Base-by-base conservation (phyloP, 2,888 invertebrate species). In the Hypomecis atomaria region DNA sequence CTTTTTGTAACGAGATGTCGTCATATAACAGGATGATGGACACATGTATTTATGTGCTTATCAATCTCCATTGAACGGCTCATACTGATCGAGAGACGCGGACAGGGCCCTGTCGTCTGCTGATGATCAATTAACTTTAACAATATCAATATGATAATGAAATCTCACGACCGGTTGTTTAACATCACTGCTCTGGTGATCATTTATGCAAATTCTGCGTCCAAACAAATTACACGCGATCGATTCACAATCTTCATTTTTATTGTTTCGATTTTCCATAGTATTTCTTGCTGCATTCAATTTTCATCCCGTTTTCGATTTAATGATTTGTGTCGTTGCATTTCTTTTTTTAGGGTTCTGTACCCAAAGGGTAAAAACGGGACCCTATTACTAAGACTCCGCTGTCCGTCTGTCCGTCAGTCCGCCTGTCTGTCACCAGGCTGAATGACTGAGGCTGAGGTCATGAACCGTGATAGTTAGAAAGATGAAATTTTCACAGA, bases 101-200 rank as follows among this genome's bases (percentile, higher is more conserved):
- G 73, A 74, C 77, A 71, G 68, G 59, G 71, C 66, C 66, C 66
- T 60, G 65, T 60, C 65, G 45, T 61, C 67, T 62, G 66, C 66
- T 65, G 67, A 69, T 73, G 73, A 81, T 79, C 76, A 79, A 82
- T 82, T 78, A 74, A 76, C 78, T 76, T 73, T 66, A 75, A 76
- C 78, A 76, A 71, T 73, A 81, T 78, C 68, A 77, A 74, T 80
- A 82, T 83, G 78, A 66, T 81, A 81, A 85, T 84, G 71, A 71
- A 79, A 78, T 77, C 74, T 74, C 74, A 74, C 55, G 65, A 74
- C 72, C 66, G 66, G 71, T 73, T 68, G 53, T 67, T 56, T 36
- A 48, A 56, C 47, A 56, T 62, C 61, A 66, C 56, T 60, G 42
- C 55, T 63, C 50, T 6, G 54, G 37, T 34, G 36, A 38, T 23